phyloP scores from a whole-genome alignment of 2,888 invertebrate genomes.

The Ormyrus nitidulus region DNA sequence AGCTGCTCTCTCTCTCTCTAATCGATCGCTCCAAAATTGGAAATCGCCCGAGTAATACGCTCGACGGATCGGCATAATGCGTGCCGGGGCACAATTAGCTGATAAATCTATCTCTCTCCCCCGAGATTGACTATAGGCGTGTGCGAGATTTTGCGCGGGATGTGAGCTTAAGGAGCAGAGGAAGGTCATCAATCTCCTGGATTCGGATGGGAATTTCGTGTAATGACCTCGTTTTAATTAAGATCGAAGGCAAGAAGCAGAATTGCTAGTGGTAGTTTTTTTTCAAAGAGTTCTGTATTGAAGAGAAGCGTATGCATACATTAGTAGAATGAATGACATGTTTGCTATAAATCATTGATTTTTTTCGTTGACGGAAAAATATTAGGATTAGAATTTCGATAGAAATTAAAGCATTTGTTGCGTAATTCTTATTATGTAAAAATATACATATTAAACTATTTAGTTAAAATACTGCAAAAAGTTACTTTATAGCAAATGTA shows the following conservation, averaged over 20 bases:
- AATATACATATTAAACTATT: too few relatives aligned
- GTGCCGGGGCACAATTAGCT: constrained; percentile 17
- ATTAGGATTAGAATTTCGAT: too few relatives aligned
- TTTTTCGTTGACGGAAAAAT: too few relatives aligned
- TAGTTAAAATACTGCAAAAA: too few relatives aligned
- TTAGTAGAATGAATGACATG: neutral
- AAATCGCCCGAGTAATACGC: constrained; percentile 22
- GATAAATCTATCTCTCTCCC: constrained; percentile 29
- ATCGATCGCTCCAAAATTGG: constrained; percentile 52
- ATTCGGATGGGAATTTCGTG: constrained; percentile 12
- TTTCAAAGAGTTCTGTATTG: too few relatives aligned
- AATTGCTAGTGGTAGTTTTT: too few relatives aligned
- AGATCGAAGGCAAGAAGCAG: constrained; percentile 2
- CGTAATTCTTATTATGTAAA: too few relatives aligned
- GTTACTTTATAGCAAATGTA: too few relatives aligned
- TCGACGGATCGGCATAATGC: neutral
- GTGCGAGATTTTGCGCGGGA: neutral
- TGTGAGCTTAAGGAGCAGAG: neutral
- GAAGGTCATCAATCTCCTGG: constrained; percentile 15
- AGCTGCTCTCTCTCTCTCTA: neutral
- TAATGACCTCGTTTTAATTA: constrained; percentile 34
- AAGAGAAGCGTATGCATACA: neutral
- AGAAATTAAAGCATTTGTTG: too few relatives aligned
- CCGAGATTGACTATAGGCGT: too few relatives aligned
- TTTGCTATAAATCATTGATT: too few relatives aligned